Conservation (phyloP, 2,113 vertebrate genomes). For the Zosterops borbonicus region DNA sequence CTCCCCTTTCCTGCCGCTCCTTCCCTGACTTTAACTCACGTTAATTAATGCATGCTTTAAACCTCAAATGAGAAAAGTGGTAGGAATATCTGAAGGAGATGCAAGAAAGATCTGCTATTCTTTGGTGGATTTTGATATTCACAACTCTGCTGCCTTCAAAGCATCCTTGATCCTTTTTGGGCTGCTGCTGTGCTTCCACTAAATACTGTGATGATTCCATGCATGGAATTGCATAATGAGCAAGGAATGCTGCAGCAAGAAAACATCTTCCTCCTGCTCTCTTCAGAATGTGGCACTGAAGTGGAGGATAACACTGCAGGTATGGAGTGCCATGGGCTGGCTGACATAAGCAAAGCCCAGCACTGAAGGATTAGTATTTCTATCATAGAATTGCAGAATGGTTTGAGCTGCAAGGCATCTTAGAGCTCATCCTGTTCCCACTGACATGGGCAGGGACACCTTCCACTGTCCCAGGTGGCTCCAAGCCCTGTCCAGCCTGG, state of each 20-base stretch:
- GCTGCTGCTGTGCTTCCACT: background rate
- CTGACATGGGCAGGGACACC: background rate
- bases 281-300: background rate
- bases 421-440: background rate
- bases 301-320: background rate
- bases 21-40: background rate
- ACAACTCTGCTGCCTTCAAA: background rate
- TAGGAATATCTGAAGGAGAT: background rate
- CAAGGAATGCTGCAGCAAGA: background rate
- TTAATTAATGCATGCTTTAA: background rate
- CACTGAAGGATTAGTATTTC: background rate
- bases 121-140: background rate
- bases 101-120: background rate
- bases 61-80: background rate
- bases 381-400: background rate
- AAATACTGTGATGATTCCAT: accelerated
- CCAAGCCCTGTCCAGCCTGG: accelerated
- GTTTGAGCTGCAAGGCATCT: background rate
- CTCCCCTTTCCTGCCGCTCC: background rate
- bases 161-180: background rate
- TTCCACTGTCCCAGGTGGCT: accelerated
- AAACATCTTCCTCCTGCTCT: background rate
- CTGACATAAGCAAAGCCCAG: background rate
- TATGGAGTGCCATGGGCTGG: background rate
- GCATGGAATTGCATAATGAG: accelerated